Base-by-base conservation (phyloP, 2,113 vertebrate genomes). In the Machaerirhynchus nigripectus region DNA sequence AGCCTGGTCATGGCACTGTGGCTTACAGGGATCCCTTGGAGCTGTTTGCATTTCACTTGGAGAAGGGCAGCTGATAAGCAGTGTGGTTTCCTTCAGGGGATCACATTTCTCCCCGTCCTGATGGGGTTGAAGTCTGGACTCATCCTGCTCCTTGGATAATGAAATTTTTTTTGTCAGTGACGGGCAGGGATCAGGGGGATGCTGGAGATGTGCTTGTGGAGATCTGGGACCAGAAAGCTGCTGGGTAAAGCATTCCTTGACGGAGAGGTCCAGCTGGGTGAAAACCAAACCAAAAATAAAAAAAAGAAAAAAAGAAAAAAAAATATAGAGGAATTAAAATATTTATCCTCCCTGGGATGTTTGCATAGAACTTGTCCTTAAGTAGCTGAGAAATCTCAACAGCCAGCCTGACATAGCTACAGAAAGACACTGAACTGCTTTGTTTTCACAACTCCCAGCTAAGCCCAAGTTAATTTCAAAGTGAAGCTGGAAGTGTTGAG, bases 341-440 rank as follows among this genome's bases (percentile, higher is more conserved):
- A 90, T 95, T 96, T 94, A 82, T 84, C 60, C 65, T 84, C 65
- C 26, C 28, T 71, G 57, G 53, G 83, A 75, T 96, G 93, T 96
- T 96, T 97, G 90, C 90, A 87, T 65, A 95, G 73, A 92, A 78
- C 90, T 93, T 89, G 80, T 82, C 76, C 65, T 75, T 73, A 60
- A 40, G 76, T 93, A 92, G 86, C 61, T 60, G 81, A 20, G 73
- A 30, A 92, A 92, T 78, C 76, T 90, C 24, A 89, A 40, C 71
- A 75, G 64, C 27, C 60, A 67, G 69, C 68, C 80, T 90, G 92
- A 94, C 28, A 52, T 60, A 53, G 69, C 79, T 27, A 56, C 42
- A 21, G 15, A 55, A 31, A 65, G 46, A 88, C 57, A 90, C 60
- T 63, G 80, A 57, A 7, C 67, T 81, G 68, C 77, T 96, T 90